Evolutionary conservation across 2,113 vertebrate species (phyloP).

Genomic region (Oreochromis aureus): DNA sequence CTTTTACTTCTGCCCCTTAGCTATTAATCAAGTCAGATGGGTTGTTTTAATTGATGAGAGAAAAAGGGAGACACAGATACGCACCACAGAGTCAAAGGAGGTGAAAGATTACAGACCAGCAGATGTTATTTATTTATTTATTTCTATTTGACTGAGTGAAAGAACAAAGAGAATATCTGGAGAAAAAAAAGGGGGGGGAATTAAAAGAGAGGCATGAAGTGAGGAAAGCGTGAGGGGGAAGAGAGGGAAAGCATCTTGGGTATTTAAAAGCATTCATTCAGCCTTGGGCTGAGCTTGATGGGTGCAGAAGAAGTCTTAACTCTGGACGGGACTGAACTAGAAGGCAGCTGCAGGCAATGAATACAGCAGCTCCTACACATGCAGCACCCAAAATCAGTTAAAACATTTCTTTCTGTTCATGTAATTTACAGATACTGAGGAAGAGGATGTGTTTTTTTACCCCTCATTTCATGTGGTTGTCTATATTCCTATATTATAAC

Average conservation of each 20-base stretch:
- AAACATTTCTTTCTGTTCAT: background rate
- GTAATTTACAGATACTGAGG: background rate
- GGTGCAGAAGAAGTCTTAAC: slow-evolving; percentile 32
- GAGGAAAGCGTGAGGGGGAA: background rate
- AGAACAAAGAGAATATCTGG: background rate
- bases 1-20: background rate
- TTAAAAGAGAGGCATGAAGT: background rate
- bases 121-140: slow-evolving; percentile 4
- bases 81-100: background rate
- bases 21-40: background rate
- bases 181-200: background rate
- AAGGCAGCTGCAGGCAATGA: slow-evolving; percentile 50
- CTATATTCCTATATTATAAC: background rate
- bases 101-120: background rate
- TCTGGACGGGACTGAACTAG: slow-evolving; percentile 43
- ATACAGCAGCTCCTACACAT: slow-evolving; percentile 22
- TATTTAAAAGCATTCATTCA: slow-evolving; percentile 49
- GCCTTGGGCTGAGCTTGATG: slow-evolving; percentile 30
- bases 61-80: background rate
- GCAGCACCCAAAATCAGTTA: background rate
- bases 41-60: background rate
- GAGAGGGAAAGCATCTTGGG: slow-evolving; percentile 1
- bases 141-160: background rate
- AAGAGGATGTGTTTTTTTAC: background rate
- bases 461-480: background rate